phyloP scores from a whole-genome alignment of 2,888 invertebrate genomes.

The Nephrocerus scutellatus region DNA sequence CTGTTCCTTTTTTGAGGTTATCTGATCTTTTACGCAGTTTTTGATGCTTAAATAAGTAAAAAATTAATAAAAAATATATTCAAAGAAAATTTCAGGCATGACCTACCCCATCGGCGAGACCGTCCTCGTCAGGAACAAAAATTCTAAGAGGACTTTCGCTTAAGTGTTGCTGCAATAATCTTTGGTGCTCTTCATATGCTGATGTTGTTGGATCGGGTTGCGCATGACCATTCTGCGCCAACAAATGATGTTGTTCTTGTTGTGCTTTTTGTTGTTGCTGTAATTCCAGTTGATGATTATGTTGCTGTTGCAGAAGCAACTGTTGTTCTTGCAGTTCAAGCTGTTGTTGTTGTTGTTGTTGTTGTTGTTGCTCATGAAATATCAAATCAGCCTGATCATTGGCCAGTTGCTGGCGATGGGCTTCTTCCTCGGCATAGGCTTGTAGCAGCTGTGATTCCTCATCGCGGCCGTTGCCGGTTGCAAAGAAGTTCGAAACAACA shows the following conservation, averaged over 20 bases:
- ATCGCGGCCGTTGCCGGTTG: slow-evolving; percentile 33
- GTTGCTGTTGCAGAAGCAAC: slow-evolving; percentile 24
- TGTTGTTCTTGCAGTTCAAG: slow-evolving; percentile 16
- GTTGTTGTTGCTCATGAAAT: slow-evolving; percentile 31
- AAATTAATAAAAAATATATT: neutral
- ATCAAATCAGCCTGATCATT: slow-evolving; percentile 35
- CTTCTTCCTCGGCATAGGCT: slow-evolving; percentile 40
- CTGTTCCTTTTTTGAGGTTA: slow-evolving; percentile 32
- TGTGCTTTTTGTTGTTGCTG: slow-evolving; percentile 24
- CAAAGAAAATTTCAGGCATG: neutral
- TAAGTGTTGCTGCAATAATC: slow-evolving; percentile 38
- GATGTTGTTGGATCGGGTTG: slow-evolving; percentile 26
- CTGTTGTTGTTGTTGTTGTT: slow-evolving; percentile 19
- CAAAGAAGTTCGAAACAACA: slow-evolving; percentile 43
- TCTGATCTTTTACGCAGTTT: slow-evolving; percentile 39
- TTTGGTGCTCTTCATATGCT: slow-evolving; percentile 41
- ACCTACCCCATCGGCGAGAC: slow-evolving; percentile 28
- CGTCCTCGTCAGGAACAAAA: slow-evolving; percentile 49
- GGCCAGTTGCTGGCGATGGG: slow-evolving; percentile 35
- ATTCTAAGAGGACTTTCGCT: slow-evolving; percentile 47
- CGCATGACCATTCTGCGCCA: slow-evolving; percentile 6
- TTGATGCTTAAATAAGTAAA: slow-evolving; percentile 22
- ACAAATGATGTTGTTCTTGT: slow-evolving; percentile 12
- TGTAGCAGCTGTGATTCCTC: slow-evolving; percentile 40
- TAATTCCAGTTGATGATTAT: slow-evolving; percentile 24